Conservation (phyloP, 2,888 invertebrate species). For the Nudaria mundana region DNA sequence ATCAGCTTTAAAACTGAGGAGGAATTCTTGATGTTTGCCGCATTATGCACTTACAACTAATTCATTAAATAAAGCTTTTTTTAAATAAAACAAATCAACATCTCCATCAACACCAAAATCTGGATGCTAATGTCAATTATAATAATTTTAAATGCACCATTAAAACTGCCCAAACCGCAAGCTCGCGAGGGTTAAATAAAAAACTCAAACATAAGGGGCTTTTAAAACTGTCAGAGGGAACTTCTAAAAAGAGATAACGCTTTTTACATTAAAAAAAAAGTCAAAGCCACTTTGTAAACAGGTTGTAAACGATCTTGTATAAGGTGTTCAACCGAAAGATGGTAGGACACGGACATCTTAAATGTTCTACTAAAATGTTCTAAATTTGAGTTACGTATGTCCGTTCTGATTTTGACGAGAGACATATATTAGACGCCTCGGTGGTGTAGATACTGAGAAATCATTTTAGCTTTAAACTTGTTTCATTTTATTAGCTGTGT, state of each 20-base stretch:
- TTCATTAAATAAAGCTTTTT: background rate
- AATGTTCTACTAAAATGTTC: slow-evolving; percentile 35
- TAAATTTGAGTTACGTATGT: slow-evolving; percentile 30
- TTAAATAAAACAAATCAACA: slow-evolving; percentile 7
- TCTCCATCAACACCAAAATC: slow-evolving; percentile 13
- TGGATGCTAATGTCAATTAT: slow-evolving; percentile 41
- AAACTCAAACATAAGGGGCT: slow-evolving; percentile 47
- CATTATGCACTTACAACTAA: too few species aligned
- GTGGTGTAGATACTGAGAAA: slow-evolving; percentile 10
- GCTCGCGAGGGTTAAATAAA: slow-evolving; percentile 36
- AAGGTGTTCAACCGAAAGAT: slow-evolving; percentile 40
- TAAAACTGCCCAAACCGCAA: slow-evolving; percentile 44
- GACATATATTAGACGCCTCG: slow-evolving; percentile 5
- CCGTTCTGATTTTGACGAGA: slow-evolving; percentile 21
- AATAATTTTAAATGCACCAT: slow-evolving; percentile 62
- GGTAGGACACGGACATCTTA: slow-evolving; percentile 39
- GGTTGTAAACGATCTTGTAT: slow-evolving; percentile 67
- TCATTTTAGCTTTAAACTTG: slow-evolving; percentile 11
- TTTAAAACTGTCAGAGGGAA: slow-evolving; percentile 66
- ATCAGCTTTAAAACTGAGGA: too few species aligned
- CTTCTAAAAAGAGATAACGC: slow-evolving; percentile 68
- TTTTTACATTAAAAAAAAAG: slow-evolving; percentile 62
- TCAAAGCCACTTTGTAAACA: slow-evolving; percentile 64
- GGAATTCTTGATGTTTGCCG: too few species aligned
- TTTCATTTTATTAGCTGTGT: slow-evolving; percentile 11